These are phyloP conservation scores for Marmota flaviventris DNA, from an alignment of 2,113 vertebrate genomes.

Conservation along the genomic window DNA sequence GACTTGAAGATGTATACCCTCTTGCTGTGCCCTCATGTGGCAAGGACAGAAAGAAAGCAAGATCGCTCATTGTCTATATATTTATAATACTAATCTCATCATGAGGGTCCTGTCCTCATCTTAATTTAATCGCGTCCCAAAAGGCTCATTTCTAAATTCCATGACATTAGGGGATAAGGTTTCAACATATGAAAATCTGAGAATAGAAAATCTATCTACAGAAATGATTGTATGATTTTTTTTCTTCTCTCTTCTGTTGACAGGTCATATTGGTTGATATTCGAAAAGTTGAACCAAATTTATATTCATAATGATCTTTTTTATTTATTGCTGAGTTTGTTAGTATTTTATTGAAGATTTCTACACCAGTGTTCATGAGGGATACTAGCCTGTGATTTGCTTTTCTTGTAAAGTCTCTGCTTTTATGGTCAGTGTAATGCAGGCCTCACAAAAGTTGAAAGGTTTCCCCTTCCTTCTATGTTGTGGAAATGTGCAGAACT, in stretches of 20 bases:
- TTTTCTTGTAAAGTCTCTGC: background rate
- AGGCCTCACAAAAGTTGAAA: background rate
- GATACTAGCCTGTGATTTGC: background rate
- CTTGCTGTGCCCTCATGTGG: too few relatives aligned
- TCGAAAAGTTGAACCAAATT: background rate
- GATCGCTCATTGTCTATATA: too few relatives aligned
- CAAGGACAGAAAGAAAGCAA: background rate
- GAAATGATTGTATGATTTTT: too few relatives aligned
- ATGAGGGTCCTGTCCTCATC: too few relatives aligned
- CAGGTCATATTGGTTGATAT: background rate
- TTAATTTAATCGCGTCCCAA: background rate
- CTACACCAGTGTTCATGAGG: too few relatives aligned
- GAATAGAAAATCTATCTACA: too few relatives aligned
- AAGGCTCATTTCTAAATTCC: background rate
- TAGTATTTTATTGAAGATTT: too few relatives aligned
- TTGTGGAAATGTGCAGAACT: constrained; percentile 9
- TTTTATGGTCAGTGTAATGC: background rate
- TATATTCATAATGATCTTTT: background rate
- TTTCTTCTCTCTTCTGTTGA: background rate
- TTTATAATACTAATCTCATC: background rate
- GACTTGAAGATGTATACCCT: background rate
- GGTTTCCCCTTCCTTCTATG: background rate
- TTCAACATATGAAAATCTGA: background rate
- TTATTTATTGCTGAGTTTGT: background rate
- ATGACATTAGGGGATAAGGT: background rate